Conservation (phyloP, 2,797 vertebrate species). For the Danio tinwini region DNA sequence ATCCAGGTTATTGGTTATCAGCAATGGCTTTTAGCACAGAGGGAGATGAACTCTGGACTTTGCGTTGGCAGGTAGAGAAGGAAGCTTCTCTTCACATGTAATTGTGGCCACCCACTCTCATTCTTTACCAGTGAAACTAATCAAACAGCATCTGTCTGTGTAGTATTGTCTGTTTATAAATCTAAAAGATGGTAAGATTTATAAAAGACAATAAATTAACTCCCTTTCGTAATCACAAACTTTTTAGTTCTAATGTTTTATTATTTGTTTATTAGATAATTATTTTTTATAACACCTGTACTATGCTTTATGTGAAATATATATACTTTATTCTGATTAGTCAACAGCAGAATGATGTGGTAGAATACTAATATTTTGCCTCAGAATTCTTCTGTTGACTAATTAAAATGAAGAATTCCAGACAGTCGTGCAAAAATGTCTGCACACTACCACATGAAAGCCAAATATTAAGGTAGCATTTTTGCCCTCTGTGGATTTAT, state of each 20-base stretch:
- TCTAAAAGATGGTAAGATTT: conserved; percentile 30
- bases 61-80: conserved; percentile 35
- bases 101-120: conserved; percentile 59
- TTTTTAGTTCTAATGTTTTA: too few relatives aligned
- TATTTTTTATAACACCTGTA: too few relatives aligned
- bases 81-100: conserved; percentile 26
- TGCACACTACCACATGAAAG: background rate
- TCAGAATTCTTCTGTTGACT: background rate
- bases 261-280: too few relatives aligned
- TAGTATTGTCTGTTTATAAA: conserved; percentile 44
- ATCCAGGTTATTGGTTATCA: conserved; percentile 40
- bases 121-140: conserved; percentile 24
- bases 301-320: background rate
- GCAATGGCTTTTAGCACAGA: conserved; percentile 12
- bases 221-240: background rate
- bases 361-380: too few relatives aligned
- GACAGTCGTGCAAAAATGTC: background rate
- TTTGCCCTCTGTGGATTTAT: conserved; percentile 35
- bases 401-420: background rate
- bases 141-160: conserved; percentile 45
- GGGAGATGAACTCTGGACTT: conserved; percentile 52
- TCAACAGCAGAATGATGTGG: background rate
- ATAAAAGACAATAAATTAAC: conserved; percentile 5
- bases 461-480: background rate
- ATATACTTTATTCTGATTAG: background rate